Conservation (phyloP, 2,888 invertebrate species). For the Trypoxylon attenuatum region DNA sequence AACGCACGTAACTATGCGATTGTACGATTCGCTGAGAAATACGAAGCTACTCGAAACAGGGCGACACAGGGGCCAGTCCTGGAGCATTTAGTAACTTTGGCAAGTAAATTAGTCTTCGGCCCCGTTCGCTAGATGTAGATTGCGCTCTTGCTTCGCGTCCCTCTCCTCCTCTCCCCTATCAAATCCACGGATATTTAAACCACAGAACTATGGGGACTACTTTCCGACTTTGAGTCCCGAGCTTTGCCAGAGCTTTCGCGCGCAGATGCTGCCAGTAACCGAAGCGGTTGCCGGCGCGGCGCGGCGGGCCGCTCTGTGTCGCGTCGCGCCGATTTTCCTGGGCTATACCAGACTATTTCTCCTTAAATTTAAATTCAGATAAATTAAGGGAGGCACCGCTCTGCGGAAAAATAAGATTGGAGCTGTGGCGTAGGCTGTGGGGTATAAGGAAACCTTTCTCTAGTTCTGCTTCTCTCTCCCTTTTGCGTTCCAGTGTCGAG, state of each 20-base stretch:
- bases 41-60: too few relatives aligned
- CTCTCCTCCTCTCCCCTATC: slow-evolving; percentile 10
- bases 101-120: slow-evolving; percentile 6
- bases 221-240: slow-evolving; percentile 33
- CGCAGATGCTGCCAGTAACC: slow-evolving; percentile 44
- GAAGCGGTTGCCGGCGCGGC: slow-evolving; percentile 24
- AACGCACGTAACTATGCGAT: too few relatives aligned
- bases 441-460: slow-evolving; percentile 14
- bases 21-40: too few relatives aligned
- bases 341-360: slow-evolving; percentile 38
- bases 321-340: slow-evolving; percentile 33
- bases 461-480: neutral
- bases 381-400: slow-evolving; percentile 53
- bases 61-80: too few relatives aligned
- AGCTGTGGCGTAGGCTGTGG: slow-evolving; percentile 21
- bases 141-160: too few relatives aligned
- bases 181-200: slow-evolving; percentile 35
- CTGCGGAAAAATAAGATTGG: slow-evolving; percentile 42
- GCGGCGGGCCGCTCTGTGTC: neutral
- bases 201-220: slow-evolving; percentile 10
- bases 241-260: slow-evolving; percentile 22
- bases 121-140: slow-evolving; percentile 18
- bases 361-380: slow-evolving; percentile 64
- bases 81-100: neutral
- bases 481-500: slow-evolving; percentile 1